Evolutionary conservation across 1,140 invertebrate species (phyloP).

Genomic region (Cydia pomonella): DNA sequence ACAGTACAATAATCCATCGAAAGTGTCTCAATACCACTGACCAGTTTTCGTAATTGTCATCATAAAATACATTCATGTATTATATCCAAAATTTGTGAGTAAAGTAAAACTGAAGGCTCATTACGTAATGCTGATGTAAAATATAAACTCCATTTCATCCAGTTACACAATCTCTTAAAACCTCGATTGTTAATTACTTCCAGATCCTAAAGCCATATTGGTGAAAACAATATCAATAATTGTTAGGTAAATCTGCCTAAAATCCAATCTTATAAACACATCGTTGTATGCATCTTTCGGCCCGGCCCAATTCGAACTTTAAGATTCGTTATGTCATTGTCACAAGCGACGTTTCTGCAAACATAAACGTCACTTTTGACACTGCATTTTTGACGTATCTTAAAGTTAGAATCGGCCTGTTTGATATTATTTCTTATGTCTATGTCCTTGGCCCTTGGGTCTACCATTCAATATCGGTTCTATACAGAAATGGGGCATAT

Average conservation of each 20-base stretch:
- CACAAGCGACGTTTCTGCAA: too few species aligned
- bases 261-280: not conserved
- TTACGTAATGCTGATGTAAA: constrained; percentile 14
- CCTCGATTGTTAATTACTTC: not conserved
- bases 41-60: not conserved
- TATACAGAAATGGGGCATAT: too few species aligned
- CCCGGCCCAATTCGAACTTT: too few species aligned
- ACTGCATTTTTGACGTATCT: too few species aligned
- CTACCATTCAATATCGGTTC: too few species aligned
- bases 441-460: too few species aligned
- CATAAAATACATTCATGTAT: not conserved
- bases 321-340: too few species aligned
- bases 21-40: not conserved
- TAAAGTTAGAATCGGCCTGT: too few species aligned
- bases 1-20: not conserved
- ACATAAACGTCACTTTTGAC: too few species aligned
- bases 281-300: not conserved
- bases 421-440: not conserved
- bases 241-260: not conserved
- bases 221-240: not conserved
- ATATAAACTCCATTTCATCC: not conserved
- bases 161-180: constrained; percentile 8
- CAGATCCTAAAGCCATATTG: not conserved
- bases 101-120: not conserved
- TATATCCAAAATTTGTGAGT: not conserved